Base-by-base conservation (phyloP, 2,113 vertebrate species). In the Thamnophis sirtalis region DNA sequence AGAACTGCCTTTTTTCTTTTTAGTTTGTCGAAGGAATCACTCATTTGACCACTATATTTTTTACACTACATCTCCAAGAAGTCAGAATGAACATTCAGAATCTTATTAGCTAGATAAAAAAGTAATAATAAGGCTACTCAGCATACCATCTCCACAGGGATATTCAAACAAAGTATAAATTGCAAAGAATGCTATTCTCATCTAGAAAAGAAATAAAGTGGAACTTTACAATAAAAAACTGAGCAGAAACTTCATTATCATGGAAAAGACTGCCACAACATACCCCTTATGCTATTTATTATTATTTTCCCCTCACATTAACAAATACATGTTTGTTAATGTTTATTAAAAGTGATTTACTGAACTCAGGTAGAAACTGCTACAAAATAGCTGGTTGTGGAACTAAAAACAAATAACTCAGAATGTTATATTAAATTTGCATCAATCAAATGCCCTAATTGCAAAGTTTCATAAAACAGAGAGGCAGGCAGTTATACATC, bases 321-420 rank as follows among this genome's bases (percentile, higher is more conserved):
- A 96, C 92, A 95, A 96, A 96, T 96, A 90, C 43, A 43, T 43
- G 94, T 93, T 95, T 43, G 43, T 43, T 43, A 43, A 43, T 43
- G 93, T 96, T 96, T 96, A 96, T 96, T 96, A 95, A 94, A 91
- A 84, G 22, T 94, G 95, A 96, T 96, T 97, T 96, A 96, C 94
- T 91, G 96, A 94, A 86, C 0, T 43, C 43, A 43, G 43, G 95
- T 93, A 95, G 56, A 26, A 88, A 95, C 91, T 94, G 94, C 94
- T 94, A 84, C 86, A 94, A 95, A 95, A 95, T 94, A 96, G 93
- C 94, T 95, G 95, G 93, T 92, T 93, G 48, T 92, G 92, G 95
- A 94, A 88, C 87, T 96, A 95, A 51, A 51, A 51, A 92, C 94
- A 91, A 96, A 95, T 53, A 91, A 92, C 92, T 89, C 93, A 55